Evolutionary conservation across 1,140 invertebrate species (phyloP), one percentile per base, ranked within the genome.

Genomic region (Chionoecetes opilio): DNA sequence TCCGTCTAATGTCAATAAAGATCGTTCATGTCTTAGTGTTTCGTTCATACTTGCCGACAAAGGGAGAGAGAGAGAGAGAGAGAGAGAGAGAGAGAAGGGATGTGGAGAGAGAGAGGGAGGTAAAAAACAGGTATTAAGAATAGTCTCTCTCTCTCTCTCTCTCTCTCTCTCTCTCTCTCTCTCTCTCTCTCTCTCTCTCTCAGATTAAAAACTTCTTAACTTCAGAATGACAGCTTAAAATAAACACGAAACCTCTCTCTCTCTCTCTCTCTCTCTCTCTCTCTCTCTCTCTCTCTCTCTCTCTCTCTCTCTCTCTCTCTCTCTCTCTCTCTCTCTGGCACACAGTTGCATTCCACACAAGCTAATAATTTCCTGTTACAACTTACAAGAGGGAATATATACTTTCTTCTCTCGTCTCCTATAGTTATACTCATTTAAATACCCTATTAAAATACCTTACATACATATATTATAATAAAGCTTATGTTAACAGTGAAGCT

Each of bases 1-100:
- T 95, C 94, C 94, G 94, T 95, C 94, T 95, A 95, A 92, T 95
- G 94, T 95, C 94, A 95, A 95, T 95, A 95, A 95, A 95, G 82
- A 95, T 95, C 94, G 94, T 95, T 95, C 94, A 95, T 95, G 94
- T 95, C 82, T 46, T 38, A 46, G 26, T 92, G 2, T 95, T 63
- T 95, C 84, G 34, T 21, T 92, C 53, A 85, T 63, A 53, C n/a
- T 38, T 26, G 29, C 31, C 32, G 29, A 85, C 0, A 34, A 29
- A 37, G n/a, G 26, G 2, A 82, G 17, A 75, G 31, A 32, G 34
- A 88, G 5, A 87, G 38, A 87, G 1, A 87, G 38, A 87, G 2
- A 88, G 85, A 89, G 2, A 94, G 46, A 94, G 2, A 89, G 46
- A 94, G 6, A 89, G 9, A 38, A 14, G 37, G 29, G 35, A 8